Conservation (phyloP, 1,140 invertebrate genomes). For the Cotesia glomerata region DNA sequence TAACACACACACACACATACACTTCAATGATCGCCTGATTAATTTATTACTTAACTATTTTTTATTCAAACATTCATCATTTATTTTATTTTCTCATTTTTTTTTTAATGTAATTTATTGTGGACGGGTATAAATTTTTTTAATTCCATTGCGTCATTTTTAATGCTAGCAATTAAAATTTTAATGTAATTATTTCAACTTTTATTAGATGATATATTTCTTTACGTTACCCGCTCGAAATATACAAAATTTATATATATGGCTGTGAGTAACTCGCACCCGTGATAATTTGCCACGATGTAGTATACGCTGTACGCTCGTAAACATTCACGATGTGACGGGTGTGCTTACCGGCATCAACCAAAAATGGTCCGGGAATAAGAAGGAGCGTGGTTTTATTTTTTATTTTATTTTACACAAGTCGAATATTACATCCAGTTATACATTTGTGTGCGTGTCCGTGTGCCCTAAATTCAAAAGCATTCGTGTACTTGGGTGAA, state of each 20-base stretch:
- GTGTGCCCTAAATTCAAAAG: constrained; percentile 29
- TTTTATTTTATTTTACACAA: neutral
- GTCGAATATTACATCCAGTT: neutral
- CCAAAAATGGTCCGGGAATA: neutral
- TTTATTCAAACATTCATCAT: neutral
- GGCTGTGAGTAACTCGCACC: neutral
- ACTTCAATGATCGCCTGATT: neutral
- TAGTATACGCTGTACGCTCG: neutral
- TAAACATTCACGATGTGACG: constrained; percentile 5
- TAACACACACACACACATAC: no score
- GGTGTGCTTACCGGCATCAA: neutral
- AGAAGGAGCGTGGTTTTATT: neutral
- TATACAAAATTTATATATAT: neutral
- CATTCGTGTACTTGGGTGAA: constrained; percentile 5
- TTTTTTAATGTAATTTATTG: neutral
- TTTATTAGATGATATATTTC: neutral
- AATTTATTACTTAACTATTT: neutral
- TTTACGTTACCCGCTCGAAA: neutral
- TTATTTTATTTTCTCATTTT: neutral
- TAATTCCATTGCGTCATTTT: no score
- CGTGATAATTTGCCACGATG: constrained; percentile 1
- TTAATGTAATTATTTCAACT: neutral
- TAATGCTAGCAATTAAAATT: no score
- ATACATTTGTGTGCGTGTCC: neutral
- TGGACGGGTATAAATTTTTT: neutral